Base-by-base conservation (phyloP, 2,113 vertebrate genomes). In the Symphodus melops region DNA sequence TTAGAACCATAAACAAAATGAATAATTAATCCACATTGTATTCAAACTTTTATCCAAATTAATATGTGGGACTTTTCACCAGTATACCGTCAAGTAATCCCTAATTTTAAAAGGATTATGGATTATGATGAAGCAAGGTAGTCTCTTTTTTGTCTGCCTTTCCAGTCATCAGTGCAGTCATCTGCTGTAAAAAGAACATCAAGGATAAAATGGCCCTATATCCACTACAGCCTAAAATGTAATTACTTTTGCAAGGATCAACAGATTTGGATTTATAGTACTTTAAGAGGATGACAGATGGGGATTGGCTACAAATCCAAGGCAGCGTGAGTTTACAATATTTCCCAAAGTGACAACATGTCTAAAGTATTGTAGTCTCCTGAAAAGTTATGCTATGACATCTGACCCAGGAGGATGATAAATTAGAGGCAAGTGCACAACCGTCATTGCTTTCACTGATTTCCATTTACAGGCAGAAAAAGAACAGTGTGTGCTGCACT, bases 331-430 rank as follows among this genome's bases (percentile, higher is more conserved):
- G 60, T 70, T 85, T 37, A 52, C 55, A 66, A 63, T 7, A 52
- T 77, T 69, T 69, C 74, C 70, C 28, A 52, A 67, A 75, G 59
- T 64, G 69, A 80, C 82, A 83, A 51, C 52, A 59, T 61, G 42
- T 68, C 61, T 58, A 5, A 82, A 58, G 23, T 41, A 62, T 70
- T 33, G 58, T 58, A 9, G 0, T 62, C 49, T 55, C 48, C 37
- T 20, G 14, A 79, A 60, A 73, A 46, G 73, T 25, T 56, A 53
- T 69, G 64, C 56, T 25, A 44, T 64, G 66, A 66, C 64, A 62
- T 13, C 9, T 37, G 72, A 68, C 62, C 68, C 44, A 41, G 21
- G 65, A 59, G 39, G 41, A 37, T 17, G 25, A 72, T 51, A 33
- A 69, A 64, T 76, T 39, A 33, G 5, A 55, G 59, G n/a, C 5